Percentiles rank a stretch among this genome's conserved stretches.
Conservation (phyloP, 2,113 vertebrate species). For the Heterocephalus glaber region DNA sequence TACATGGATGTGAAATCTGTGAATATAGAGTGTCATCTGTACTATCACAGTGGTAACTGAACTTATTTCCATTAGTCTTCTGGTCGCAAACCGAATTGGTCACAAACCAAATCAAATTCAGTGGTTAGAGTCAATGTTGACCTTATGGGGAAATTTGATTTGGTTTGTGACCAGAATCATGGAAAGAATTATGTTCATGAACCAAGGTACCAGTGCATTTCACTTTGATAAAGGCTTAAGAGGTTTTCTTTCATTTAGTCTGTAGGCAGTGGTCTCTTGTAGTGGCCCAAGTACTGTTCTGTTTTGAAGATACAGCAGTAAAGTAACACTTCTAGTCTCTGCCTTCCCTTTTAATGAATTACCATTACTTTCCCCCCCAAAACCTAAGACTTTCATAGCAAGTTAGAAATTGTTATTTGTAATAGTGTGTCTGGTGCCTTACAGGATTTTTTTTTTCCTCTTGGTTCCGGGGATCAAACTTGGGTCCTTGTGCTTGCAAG, state of each 20-base stretch:
- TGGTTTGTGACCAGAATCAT: neutral
- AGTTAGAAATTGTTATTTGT: neutral
- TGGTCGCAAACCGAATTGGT: neutral
- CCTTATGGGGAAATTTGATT: neutral
- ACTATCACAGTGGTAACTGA: neutral
- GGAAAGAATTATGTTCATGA: too few species aligned
- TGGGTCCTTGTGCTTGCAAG: too few species aligned
- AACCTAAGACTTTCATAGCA: neutral
- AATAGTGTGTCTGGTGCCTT: neutral
- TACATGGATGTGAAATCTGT: neutral
- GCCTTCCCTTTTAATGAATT: slow-evolving; percentile 24
- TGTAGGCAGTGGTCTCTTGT: neutral
- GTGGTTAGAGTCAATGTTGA: neutral
- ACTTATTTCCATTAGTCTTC: neutral
- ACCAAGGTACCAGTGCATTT: neutral
- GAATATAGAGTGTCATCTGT: neutral
- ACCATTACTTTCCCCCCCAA: neutral
- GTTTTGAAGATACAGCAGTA: neutral
- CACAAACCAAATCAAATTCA: neutral
- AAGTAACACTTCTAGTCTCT: slow-evolving; percentile 2
- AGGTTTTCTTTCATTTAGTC: neutral
- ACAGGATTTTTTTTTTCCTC: too few species aligned
- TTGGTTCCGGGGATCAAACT: too few species aligned
- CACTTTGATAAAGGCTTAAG: neutral
- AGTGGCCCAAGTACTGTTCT: neutral